Base-by-base conservation (phyloP, 2,113 vertebrate species). In the Epinephelus lanceolatus region DNA sequence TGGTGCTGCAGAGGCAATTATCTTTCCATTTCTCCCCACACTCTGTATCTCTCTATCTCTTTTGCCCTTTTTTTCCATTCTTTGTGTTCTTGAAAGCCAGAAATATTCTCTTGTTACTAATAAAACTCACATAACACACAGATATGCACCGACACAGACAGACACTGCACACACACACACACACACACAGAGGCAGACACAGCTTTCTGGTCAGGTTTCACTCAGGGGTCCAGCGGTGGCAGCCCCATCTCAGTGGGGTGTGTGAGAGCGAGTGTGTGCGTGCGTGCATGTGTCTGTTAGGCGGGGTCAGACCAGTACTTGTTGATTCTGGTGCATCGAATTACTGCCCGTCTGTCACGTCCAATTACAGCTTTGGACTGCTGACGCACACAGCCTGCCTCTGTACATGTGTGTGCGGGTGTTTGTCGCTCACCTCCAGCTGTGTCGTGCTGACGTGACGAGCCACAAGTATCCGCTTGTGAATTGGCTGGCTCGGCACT, bases 331-430 rank as follows among this genome's bases (percentile, higher is more conserved):
- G 91, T 92, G 91, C 94, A 95, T 94, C 93, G 82, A 94, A 92
- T 96, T 95, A 93, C 94, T 92, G 93, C 80, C 91, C 17, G 81
- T 94, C 95, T 95, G 96, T 96, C 96, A 95, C 87, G 87, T 94
- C 90, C 94, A 95, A 94, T 97, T 96, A 95, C 61, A 62, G 19
- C n/a, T 74, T 55, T 65, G 67, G 84, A 79, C 88, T 86, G 60
- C 82, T 94, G 93, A 96, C 80, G 76, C 92, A 95, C 91, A 95
- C 90, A 91, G 92, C 59, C 86, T 91, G 83, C 90, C 92, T 96
- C 87, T 96, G 94, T 95, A 84, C 83, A 75, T 93, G 86, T 78
- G 87, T 86, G 92, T 92, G 85, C 65, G 81, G 65, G 80, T 86
- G 86, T 91, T 78, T 89, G 90, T 87, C 86, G 81, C 93, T 92